Evolutionary conservation across 2,797 vertebrate genomes (phyloP).

Genomic region (Dendrocincla fuliginosa): DNA sequence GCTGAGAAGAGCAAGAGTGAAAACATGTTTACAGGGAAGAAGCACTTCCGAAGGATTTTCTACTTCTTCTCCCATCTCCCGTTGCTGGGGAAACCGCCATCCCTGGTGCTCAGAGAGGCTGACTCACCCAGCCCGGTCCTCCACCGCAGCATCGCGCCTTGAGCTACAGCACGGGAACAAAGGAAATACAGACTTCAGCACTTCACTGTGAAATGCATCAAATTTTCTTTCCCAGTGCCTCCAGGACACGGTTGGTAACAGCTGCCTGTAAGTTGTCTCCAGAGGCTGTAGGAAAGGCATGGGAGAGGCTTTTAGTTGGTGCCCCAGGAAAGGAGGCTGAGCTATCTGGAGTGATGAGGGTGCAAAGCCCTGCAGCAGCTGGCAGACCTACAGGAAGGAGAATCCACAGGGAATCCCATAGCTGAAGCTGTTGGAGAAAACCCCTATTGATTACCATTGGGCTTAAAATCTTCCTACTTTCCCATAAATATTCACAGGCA

Average conservation of each 20-base stretch:
- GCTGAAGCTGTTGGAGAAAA: not conserved
- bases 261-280: not conserved
- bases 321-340: not conserved
- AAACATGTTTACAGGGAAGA: conserved; percentile 51
- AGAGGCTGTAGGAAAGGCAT: not conserved
- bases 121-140: conserved; percentile 69
- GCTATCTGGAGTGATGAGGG: fast-evolving
- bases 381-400: not conserved
- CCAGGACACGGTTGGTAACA: not conserved
- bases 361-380: not conserved
- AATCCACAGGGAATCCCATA: not conserved
- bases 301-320: not conserved
- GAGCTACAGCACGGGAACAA: conserved; percentile 60
- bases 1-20: not conserved
- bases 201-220: conserved; percentile 11
- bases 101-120: conserved; percentile 35
- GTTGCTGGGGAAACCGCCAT: conserved; percentile 79
- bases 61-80: conserved; percentile 1
- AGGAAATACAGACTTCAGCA: conserved; percentile 19
- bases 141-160: conserved; percentile 12
- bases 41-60: conserved; percentile 32
- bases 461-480: not conserved
- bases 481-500: not conserved
- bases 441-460: not conserved
- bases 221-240: not conserved